These are phyloP conservation scores for Platycnemis pennipes DNA, from an alignment of 2,888 invertebrate species.

Conservation along the genomic window DNA sequence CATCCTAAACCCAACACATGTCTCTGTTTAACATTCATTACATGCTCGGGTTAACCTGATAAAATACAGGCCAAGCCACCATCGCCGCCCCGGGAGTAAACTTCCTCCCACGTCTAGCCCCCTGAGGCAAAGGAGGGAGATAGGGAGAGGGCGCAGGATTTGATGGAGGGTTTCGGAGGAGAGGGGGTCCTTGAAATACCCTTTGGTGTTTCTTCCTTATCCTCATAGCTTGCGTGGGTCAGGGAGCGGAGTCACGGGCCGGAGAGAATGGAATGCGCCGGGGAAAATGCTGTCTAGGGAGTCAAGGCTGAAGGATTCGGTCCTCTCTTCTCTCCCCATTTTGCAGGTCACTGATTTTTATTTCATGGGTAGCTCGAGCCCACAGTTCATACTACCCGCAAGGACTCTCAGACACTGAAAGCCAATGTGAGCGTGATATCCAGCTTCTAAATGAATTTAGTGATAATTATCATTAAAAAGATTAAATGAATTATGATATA, in stretches of 20 bases:
- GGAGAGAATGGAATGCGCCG: neutral
- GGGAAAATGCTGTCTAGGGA: too few species aligned
- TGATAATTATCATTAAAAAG: too few species aligned
- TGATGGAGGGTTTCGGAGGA: conserved; percentile 9
- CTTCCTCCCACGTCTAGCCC: neutral
- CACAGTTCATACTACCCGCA: neutral
- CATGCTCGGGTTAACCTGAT: conserved; percentile 70
- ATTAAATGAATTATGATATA: too few species aligned
- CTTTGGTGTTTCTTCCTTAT: conserved; percentile 15
- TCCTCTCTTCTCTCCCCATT: neutral
- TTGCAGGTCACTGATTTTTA: neutral
- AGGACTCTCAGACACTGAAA: neutral
- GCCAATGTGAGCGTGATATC: too few species aligned
- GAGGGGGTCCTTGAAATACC: neutral
- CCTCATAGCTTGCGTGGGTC: conserved; percentile 41
- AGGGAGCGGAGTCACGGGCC: conserved; percentile 32
- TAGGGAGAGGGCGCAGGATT: conserved; percentile 44
- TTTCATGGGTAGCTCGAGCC: neutral
- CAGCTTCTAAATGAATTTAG: too few species aligned
- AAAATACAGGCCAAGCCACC: conserved; percentile 40
- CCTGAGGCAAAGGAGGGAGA: conserved; percentile 58
- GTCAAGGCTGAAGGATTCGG: neutral
- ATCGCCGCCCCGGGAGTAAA: neutral
- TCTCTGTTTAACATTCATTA: conserved; percentile 72
- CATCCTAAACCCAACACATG: conserved; percentile 67